phyloP scores from a whole-genome alignment of 2,113 vertebrate genomes.

The Steatornis caripensis region DNA sequence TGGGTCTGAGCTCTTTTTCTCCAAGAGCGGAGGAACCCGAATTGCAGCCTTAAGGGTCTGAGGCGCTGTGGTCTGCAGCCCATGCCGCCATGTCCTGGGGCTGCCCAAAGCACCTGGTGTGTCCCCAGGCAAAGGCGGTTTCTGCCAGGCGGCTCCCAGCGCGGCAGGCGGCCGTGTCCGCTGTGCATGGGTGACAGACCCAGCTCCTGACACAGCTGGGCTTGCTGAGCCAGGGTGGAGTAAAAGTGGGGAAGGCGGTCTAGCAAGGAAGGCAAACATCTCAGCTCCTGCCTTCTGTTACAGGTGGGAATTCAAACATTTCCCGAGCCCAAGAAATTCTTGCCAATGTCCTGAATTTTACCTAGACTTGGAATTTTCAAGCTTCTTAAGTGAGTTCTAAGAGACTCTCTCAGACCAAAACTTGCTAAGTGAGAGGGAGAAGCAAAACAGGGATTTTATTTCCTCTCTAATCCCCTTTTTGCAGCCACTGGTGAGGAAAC shows the following conservation, averaged over 20 bases:
- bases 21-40: background rate
- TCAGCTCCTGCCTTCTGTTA: background rate
- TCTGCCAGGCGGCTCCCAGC: background rate
- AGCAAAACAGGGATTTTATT: background rate
- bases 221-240: background rate
- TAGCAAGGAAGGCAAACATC: background rate
- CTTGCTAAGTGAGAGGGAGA: background rate
- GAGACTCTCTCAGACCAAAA: background rate
- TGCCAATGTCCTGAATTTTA: background rate
- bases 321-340: background rate
- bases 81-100: background rate
- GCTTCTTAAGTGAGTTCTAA: background rate
- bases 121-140: background rate
- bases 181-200: background rate
- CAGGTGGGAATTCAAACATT: background rate
- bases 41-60: background rate
- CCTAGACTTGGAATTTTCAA: background rate
- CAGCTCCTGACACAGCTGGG: background rate
- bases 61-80: background rate
- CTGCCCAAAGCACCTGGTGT: background rate
- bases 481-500: background rate
- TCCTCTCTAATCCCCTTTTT: background rate
- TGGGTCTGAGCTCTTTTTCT: background rate
- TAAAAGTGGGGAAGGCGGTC: background rate
- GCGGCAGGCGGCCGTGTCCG: rapidly evolving